phyloP scores from a whole-genome alignment of 2,888 invertebrate species.

The Schizaphis graminum region DNA sequence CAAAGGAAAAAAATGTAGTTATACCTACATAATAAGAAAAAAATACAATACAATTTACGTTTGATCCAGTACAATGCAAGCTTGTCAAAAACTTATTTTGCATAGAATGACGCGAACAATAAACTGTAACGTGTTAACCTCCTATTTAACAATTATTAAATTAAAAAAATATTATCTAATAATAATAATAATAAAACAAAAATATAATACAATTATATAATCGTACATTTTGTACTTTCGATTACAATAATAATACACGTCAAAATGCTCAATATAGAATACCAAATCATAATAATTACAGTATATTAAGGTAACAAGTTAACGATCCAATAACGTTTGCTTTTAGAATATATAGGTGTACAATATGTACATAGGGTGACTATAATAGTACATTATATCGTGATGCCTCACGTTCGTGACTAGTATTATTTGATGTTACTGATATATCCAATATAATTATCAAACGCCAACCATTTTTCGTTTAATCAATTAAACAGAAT shows the following conservation, averaged over 20 bases:
- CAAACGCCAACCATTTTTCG: not conserved
- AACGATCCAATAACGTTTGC: conserved; percentile 2
- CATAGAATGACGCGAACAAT: not conserved
- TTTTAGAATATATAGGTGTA: not conserved
- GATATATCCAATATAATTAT: not conserved
- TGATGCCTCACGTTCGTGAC: not conserved
- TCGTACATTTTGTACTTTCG: not conserved
- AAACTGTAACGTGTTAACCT: not conserved
- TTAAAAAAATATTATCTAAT: not conserved
- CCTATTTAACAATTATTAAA: not conserved
- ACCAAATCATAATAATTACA: not conserved
- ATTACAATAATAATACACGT: not conserved
- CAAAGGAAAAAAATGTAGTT: not conserved
- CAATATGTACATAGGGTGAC: not conserved
- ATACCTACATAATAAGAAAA: not conserved
- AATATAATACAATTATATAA: not conserved
- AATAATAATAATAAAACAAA: not conserved
- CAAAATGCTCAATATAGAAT: not conserved
- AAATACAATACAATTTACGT: not conserved
- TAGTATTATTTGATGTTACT: not conserved
- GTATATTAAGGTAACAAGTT: not conserved
- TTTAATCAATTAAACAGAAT: not conserved
- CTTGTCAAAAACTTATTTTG: not conserved
- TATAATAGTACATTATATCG: not conserved
- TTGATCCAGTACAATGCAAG: not conserved